These are phyloP conservation scores for Glyphotaelius pellucidus DNA, from an alignment of 2,888 invertebrate genomes.

Conservation along the genomic window DNA sequence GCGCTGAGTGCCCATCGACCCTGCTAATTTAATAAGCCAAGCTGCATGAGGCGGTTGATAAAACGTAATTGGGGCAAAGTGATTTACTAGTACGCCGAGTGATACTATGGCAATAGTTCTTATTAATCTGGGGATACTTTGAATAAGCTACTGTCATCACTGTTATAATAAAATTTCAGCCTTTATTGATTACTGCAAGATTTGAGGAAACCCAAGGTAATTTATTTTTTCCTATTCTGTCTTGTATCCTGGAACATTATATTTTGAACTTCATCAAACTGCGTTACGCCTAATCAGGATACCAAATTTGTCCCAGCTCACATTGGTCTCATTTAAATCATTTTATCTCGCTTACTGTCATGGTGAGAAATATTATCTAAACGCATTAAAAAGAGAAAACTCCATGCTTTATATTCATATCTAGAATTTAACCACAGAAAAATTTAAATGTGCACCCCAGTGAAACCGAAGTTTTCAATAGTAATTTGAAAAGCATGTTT, in stretches of 20 bases:
- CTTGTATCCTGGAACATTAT: background rate
- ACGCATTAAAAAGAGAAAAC: too few relatives aligned
- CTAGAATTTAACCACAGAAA: too few relatives aligned
- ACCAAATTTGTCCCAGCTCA: too few relatives aligned
- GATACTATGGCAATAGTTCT: background rate
- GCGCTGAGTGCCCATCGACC: background rate
- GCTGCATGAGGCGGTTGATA: background rate
- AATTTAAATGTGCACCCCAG: too few relatives aligned
- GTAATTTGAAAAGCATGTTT: too few relatives aligned
- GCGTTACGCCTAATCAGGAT: too few relatives aligned
- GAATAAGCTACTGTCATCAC: background rate
- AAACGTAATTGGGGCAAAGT: background rate
- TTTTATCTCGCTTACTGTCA: too few relatives aligned
- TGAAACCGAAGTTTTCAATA: too few relatives aligned
- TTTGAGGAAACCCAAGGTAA: background rate
- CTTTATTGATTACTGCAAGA: background rate
- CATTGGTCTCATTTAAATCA: too few relatives aligned
- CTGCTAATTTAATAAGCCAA: background rate
- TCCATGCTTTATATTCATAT: too few relatives aligned
- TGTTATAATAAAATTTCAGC: background rate
- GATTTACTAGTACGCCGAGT: background rate
- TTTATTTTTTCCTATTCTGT: background rate
- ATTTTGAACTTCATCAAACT: too few relatives aligned
- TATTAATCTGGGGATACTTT: background rate
- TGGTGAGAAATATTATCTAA: too few relatives aligned